A percentile compares a stretch with the other conserved stretches of the same genome.
These are phyloP conservation scores for Nemotelus nigrinus DNA, from an alignment of 2,888 invertebrate species.

Conservation along the genomic window DNA sequence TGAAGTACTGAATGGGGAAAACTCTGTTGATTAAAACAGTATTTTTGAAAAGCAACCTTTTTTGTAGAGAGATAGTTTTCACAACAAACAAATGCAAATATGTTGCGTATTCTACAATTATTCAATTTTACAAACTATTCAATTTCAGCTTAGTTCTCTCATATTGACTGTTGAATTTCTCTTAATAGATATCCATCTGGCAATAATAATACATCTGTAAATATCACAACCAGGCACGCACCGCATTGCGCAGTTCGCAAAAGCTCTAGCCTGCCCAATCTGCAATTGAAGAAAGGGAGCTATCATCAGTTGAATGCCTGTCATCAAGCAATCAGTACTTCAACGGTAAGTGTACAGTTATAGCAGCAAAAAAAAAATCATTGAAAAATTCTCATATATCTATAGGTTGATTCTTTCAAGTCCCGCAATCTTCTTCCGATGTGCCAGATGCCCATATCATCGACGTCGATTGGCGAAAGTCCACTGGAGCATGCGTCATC, in stretches of 20 bases:
- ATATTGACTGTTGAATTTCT: not conserved
- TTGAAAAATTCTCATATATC: not conserved
- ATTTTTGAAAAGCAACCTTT: too few species aligned
- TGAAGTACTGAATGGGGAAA: too few species aligned
- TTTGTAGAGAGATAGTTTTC: too few species aligned
- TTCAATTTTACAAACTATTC: too few species aligned
- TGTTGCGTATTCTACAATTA: too few species aligned
- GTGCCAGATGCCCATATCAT: constrained; percentile 64
- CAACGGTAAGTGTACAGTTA: constrained; percentile 70
- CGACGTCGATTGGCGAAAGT: constrained; percentile 53
- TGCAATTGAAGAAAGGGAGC: constrained; percentile 63
- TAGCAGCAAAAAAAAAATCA: constrained; percentile 1
- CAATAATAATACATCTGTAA: constrained; percentile 72
- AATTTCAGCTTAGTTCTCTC: too few species aligned
- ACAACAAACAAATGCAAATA: too few species aligned
- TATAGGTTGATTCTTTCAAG: constrained; percentile 58
- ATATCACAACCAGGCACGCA: constrained; percentile 68
- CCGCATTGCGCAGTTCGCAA: constrained; percentile 71
- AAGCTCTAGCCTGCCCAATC: constrained; percentile 84
- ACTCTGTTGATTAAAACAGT: too few species aligned
- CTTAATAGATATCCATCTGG: constrained; percentile 77
- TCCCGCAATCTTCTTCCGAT: constrained; percentile 64
- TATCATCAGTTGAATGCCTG: constrained; percentile 63
- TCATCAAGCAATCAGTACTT: constrained; percentile 71
- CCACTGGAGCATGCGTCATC: constrained; percentile 53